Base-by-base conservation (phyloP, 2,797 vertebrate species). In the Rhinella marina region DNA sequence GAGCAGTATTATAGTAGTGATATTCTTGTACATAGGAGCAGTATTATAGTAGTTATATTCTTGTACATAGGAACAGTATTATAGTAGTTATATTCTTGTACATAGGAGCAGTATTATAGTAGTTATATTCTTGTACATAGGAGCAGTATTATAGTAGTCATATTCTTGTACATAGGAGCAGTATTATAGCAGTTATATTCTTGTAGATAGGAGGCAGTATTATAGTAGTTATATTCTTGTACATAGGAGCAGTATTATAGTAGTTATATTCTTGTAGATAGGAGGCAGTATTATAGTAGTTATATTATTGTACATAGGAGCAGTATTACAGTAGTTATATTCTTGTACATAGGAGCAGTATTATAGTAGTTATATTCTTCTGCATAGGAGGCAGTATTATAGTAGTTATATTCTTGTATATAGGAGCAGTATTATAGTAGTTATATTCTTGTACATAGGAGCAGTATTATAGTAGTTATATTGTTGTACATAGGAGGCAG, bases 51-150 rank as follows among this genome's bases (percentile, higher is more conserved):
- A 73, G 70, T 73, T 48, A 48, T 73, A 73, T 73, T 73, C 70
- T 48, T 73, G 32, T 73, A 70, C 21, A 70, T 70, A 70, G 68
- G 68, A 9, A 27, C 27, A 70, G 68, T 32, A 73, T 73, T 73
- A 73, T 73, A 73, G 70, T 73, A 73, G 70, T 73, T 73, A 73
- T 73, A 73, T 73, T 73, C 32, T 12, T 73, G 70, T 73, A 73
- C 12, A 73, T 73, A 73, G 70, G 70, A 12, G 64, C 64, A 29
- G 25, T 68, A 68, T 68, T 68, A 68, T 68, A 68, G 64, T 27
- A 68, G 64, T 68, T 68, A 68, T 68, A 68, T 68, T 68, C 64
- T 68, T 68, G 64, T 68, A 27, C 3, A 68, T 68, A 68, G n/a
- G 25, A 68, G n/a, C n/a, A 27, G n/a, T 64, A 68, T 68, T 68